Evolutionary conservation across 2,113 vertebrate genomes (phyloP).

Genomic region (Etia nguti): DNA sequence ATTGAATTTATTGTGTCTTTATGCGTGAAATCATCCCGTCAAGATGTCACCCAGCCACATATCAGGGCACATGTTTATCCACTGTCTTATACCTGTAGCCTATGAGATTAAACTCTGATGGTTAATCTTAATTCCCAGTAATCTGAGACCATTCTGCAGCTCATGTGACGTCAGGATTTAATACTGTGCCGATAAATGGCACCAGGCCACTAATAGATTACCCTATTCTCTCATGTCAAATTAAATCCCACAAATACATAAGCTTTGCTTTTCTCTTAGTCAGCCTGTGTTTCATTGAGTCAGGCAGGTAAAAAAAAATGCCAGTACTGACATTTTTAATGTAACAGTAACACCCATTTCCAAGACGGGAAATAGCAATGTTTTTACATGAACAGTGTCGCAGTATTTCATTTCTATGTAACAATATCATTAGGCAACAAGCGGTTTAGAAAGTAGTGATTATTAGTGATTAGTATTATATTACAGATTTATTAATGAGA

Average conservation of each 20-base stretch:
- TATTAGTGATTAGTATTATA: not conserved
- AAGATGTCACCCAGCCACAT: not conserved
- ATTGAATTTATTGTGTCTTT: not conserved
- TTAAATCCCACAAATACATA: conserved; percentile 33
- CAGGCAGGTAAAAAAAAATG: not conserved
- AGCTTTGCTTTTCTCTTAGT: conserved; percentile 3
- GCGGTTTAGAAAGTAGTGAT: not conserved
- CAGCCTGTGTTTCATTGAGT: not conserved
- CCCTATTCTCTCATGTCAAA: conserved; percentile 25
- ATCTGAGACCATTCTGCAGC: conserved; percentile 43
- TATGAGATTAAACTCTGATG: conserved; percentile 26
- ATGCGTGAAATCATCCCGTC: conserved; percentile 3
- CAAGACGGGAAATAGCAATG: not conserved
- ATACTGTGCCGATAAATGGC: conserved; percentile 35
- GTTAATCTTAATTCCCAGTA: conserved; percentile 55
- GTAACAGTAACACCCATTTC: not conserved
- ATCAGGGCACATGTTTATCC: conserved; percentile 28
- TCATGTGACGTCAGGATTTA: conserved; percentile 43
- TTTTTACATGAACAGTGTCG: not conserved
- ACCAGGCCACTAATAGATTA: conserved; percentile 37
- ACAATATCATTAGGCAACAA: not conserved
- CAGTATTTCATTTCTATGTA: not conserved
- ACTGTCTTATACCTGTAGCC: conserved; percentile 42
- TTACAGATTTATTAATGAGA: not conserved
- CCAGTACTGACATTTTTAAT: not conserved